Percentiles rank a stretch among this genome's conserved stretches.
Conservation (phyloP, 2,888 invertebrate genomes). For the Ganaspis brasiliensis region DNA sequence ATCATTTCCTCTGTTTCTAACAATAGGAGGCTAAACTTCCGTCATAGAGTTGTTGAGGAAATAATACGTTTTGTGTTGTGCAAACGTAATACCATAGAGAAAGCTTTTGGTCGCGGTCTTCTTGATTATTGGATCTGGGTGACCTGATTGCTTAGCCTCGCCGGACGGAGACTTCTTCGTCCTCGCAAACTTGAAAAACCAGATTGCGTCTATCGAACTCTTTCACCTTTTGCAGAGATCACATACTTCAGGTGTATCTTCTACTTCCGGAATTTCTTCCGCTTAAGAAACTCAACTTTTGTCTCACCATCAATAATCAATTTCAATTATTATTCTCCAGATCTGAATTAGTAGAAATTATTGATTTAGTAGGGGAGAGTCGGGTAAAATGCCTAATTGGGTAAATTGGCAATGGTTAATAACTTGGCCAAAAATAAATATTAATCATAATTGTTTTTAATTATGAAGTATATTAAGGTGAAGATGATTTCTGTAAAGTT, state of each 20-base stretch:
- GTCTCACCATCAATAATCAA: not conserved
- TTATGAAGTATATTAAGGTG: too few species aligned
- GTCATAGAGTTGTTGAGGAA: not conserved
- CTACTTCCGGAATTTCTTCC: slow-evolving; percentile 30
- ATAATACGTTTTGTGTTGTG: not conserved
- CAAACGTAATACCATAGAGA: slow-evolving; percentile 63
- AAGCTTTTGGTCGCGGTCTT: slow-evolving; percentile 70
- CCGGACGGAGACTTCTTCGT: slow-evolving; percentile 58
- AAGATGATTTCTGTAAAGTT: too few species aligned
- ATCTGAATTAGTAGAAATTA: too few species aligned
- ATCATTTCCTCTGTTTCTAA: slow-evolving; percentile 3
- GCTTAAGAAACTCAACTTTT: not conserved
- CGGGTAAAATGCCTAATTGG: too few species aligned
- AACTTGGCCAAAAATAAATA: too few species aligned
- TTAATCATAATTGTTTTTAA: too few species aligned
- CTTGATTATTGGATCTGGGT: slow-evolving; percentile 78
- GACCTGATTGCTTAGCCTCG: slow-evolving; percentile 76
- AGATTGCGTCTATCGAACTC: slow-evolving; percentile 43
- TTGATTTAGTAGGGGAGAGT: too few species aligned
- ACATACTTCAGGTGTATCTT: slow-evolving; percentile 24
- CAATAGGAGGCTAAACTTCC: slow-evolving; percentile 2
- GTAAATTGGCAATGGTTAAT: too few species aligned
- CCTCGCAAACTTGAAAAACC: slow-evolving; percentile 45
- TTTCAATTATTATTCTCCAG: too few species aligned
- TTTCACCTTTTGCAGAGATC: slow-evolving; percentile 33